Percentiles rank a stretch among this genome's conserved stretches.
Evolutionary conservation across 2,113 vertebrate species (phyloP).

Genomic region (Chunga burmeisteri): DNA sequence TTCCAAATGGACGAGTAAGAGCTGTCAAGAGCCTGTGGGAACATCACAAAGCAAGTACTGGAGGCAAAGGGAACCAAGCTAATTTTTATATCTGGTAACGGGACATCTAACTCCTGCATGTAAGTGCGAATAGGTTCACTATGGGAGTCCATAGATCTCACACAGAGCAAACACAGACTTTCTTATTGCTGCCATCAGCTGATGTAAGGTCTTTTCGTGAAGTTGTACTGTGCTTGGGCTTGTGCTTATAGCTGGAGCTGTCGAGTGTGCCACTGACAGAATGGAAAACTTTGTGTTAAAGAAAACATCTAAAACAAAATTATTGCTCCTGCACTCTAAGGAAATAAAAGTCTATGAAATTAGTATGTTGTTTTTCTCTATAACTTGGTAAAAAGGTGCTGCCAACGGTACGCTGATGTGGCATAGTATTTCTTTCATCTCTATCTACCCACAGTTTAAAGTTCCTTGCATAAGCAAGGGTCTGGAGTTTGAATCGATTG

Average conservation of each 20-base stretch:
- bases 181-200: conserved; percentile 78
- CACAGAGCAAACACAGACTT: conserved; percentile 80
- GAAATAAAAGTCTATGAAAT: conserved; percentile 9
- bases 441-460: neutral
- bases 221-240: conserved; percentile 75
- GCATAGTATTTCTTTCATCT: neutral
- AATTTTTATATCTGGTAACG: neutral
- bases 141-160: conserved; percentile 75
- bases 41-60: neutral
- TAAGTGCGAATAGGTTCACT: conserved; percentile 69
- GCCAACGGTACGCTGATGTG: neutral
- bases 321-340: neutral
- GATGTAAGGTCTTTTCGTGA: conserved; percentile 84
- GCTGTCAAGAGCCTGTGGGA: neutral
- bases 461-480: neutral
- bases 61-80: neutral
- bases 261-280: conserved; percentile 79
- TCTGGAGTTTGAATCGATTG: neutral
- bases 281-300: conserved; percentile 80
- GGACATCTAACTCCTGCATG: neutral
- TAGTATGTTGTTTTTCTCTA: neutral
- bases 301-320: neutral
- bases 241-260: conserved; percentile 71
- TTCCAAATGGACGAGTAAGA: neutral
- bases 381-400: neutral